Conservation (phyloP, 2,797 vertebrate genomes). For the Peromyscus eremicus region DNA sequence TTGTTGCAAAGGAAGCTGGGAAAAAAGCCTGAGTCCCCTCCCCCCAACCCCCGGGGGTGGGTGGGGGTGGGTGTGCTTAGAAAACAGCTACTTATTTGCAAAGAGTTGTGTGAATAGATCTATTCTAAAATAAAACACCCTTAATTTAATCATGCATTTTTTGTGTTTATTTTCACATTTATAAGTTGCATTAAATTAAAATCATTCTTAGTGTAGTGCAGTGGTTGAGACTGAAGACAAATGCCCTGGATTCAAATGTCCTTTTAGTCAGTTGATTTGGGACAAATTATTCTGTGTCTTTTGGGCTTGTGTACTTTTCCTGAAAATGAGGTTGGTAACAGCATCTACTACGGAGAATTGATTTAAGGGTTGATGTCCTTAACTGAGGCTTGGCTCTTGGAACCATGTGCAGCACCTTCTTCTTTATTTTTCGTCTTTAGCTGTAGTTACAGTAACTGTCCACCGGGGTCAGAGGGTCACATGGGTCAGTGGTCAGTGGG, state of each 20-base stretch:
- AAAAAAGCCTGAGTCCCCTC: background rate
- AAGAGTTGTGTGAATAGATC: background rate
- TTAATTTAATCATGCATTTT: constrained; percentile 9
- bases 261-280: constrained; percentile 26
- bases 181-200: background rate
- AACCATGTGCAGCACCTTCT: background rate
- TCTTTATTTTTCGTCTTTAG: background rate
- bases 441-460: background rate
- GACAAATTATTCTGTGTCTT: constrained; percentile 18
- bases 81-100: constrained; percentile 6
- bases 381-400: background rate
- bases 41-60: too few species aligned
- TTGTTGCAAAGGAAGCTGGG: background rate
- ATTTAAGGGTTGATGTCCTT: constrained; percentile 9
- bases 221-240: background rate
- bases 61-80: background rate
- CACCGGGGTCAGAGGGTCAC: background rate
- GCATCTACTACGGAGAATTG: background rate
- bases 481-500: background rate
- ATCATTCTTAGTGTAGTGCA: background rate
- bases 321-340: background rate
- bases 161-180: constrained; percentile 13
- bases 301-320: background rate
- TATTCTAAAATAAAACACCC: background rate
- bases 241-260: constrained; percentile 3